Percentiles rank a stretch among this genome's conserved stretches.
phyloP scores from a whole-genome alignment of 2,888 invertebrate genomes.

The Megastigmus dorsalis region DNA sequence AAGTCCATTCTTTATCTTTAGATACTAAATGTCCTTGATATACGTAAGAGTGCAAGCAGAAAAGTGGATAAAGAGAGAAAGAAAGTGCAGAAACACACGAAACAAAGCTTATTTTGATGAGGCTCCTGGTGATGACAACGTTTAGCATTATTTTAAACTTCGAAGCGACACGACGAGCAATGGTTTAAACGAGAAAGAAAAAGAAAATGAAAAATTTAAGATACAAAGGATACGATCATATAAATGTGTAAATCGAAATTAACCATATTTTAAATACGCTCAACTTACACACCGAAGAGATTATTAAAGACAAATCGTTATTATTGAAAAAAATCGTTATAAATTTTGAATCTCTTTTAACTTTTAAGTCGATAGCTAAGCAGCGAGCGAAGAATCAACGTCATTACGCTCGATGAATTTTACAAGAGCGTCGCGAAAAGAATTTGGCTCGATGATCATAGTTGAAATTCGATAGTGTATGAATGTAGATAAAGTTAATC shows the following conservation, averaged over 20 bases:
- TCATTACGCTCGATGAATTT: not conserved
- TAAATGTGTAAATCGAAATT: slow-evolving; percentile 60
- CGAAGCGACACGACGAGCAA: slow-evolving; percentile 24
- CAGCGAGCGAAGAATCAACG: slow-evolving; percentile 11
- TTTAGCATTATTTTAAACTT: slow-evolving; percentile 46
- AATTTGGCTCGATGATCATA: not conserved
- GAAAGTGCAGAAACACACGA: slow-evolving; percentile 36
- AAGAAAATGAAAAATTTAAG: slow-evolving; percentile 14
- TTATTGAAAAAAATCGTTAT: slow-evolving; percentile 46
- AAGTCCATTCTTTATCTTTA: slow-evolving; percentile 55
- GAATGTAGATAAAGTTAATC: too few species aligned
- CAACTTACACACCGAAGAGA: slow-evolving; percentile 64
- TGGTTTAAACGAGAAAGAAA: slow-evolving; percentile 8
- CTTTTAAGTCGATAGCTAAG: slow-evolving; percentile 33
- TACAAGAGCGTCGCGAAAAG: not conserved
- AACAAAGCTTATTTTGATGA: slow-evolving; percentile 53
- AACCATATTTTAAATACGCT: slow-evolving; percentile 70
- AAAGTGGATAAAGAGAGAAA: slow-evolving; percentile 31
- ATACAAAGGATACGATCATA: slow-evolving; percentile 26
- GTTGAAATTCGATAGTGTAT: not conserved
- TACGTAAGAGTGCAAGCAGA: slow-evolving; percentile 52
- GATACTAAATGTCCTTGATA: slow-evolving; percentile 56
- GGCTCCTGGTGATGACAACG: slow-evolving; percentile 51
- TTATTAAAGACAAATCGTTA: too few species aligned
- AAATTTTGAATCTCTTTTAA: slow-evolving; percentile 54